Conservation (phyloP, 2,797 vertebrate species). For the Bothrops alternatus region DNA sequence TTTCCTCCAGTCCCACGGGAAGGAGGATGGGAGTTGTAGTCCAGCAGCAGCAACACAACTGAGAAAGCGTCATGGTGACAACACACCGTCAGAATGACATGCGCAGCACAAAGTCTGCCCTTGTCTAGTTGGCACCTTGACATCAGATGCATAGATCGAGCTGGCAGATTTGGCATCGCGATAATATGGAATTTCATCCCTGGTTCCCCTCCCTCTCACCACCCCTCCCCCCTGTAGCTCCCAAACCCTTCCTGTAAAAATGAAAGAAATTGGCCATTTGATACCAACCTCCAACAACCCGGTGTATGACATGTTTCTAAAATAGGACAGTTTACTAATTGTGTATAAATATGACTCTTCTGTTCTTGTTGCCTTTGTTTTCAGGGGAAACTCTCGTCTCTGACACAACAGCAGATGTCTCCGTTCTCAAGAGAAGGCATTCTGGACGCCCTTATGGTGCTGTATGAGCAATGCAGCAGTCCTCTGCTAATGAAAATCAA, state of each 20-base stretch:
- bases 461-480: slow-evolving; percentile 89
- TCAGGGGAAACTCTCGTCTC: slow-evolving; percentile 79
- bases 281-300: too few species aligned
- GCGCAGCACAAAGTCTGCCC: not conserved
- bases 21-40: not conserved
- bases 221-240: too few species aligned
- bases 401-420: slow-evolving; percentile 79
- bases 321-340: slow-evolving; percentile 44
- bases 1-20: not conserved
- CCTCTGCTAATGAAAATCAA: slow-evolving; percentile 89
- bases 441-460: slow-evolving; percentile 86
- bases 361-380: slow-evolving; percentile 71
- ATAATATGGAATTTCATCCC: not conserved
- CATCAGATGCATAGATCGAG: not conserved
- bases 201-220: not conserved
- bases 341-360: slow-evolving; percentile 71
- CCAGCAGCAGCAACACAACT: not conserved
- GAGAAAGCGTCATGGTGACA: not conserved
- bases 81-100: rapidly evolving
- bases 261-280: too few species aligned
- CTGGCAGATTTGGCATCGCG: too few species aligned
- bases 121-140: not conserved
- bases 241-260: too few species aligned
- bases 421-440: slow-evolving; percentile 86
- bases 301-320: not conserved